Evolutionary conservation across 2,888 invertebrate genomes (phyloP), one percentile per base, ranked within the genome.

Genomic region (Nasonia oneida): DNA sequence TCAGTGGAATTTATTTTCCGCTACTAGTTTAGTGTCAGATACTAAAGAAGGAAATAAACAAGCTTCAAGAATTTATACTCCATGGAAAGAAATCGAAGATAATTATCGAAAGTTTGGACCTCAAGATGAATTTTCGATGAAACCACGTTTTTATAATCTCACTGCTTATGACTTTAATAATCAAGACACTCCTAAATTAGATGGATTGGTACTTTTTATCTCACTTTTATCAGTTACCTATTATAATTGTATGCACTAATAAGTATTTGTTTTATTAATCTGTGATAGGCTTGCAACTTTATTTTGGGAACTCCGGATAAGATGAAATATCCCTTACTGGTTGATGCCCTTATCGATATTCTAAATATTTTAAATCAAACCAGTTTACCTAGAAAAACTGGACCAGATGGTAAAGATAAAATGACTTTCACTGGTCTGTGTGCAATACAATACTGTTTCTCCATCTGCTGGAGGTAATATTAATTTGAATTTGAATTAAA

Each of bases 231-330:
- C n/a, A 1, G 15, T 8, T 37, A 39, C 6, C 3, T 76, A 64
- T 29, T 10, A 37, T 76, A 33, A 23, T 23, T 78, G 12, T 78
- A 29, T 71, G 8, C 57, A 5, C 39, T 53, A 53, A 61, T 77
- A 71, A 50, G 14, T 61, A 6, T 77, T 64, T 77, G 29, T 15
- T 61, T 81, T 33, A 47, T 61, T 23, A 82, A 61, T 87, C 80
- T 74, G 73, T 77, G 89, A 18, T 84, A 94, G 95, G 98, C 98
- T 2, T 98, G 98, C 94, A 99, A 98, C 94, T 99, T 99, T 92
- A 97, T 99, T 85, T 94, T 99, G 87, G 98, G 98, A 79, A 98
- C 98, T 1, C 97, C 98, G 0, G 98, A 99, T 92, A 97, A 97
- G 93, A 94, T 98, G 80, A 97, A 98, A 90, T 99, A 99, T 94